A percentile compares a stretch with the other conserved stretches of the same genome.
Evolutionary conservation across 2,888 invertebrate species (phyloP).

Genomic region (Linnaemya tessellans): DNA sequence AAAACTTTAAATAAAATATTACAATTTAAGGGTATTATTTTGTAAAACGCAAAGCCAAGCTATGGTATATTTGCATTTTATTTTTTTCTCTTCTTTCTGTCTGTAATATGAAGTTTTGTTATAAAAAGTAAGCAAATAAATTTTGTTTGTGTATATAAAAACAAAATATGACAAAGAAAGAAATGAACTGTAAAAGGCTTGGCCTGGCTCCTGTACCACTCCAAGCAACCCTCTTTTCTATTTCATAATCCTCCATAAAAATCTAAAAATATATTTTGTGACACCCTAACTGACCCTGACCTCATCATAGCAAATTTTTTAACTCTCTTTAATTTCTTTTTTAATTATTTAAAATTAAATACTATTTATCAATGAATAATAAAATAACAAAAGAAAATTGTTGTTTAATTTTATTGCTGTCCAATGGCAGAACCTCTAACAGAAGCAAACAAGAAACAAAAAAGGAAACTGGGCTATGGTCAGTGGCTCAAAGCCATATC

Average conservation of each 20-base stretch:
- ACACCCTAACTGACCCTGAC: background rate
- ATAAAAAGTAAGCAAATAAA: no score
- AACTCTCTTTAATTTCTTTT: no score
- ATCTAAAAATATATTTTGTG: background rate
- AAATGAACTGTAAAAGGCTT: background rate
- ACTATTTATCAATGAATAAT: background rate
- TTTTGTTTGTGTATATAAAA: no score
- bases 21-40: no score
- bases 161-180: no score
- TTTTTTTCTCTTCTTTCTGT: no score
- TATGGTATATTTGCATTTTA: no score
- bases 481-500: conserved; percentile 67
- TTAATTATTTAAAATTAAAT: no score
- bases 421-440: conserved; percentile 26
- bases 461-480: conserved; percentile 64
- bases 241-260: background rate
- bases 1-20: no score
- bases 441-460: background rate
- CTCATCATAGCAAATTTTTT: background rate
- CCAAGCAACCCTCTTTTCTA: no score
- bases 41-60: no score
- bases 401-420: conserved; percentile 26
- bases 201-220: background rate
- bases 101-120: no score
- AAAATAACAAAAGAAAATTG: conserved; percentile 39